Evolutionary conservation across 2,797 vertebrate genomes (phyloP).

Genomic region (Eulemur mongoz): DNA sequence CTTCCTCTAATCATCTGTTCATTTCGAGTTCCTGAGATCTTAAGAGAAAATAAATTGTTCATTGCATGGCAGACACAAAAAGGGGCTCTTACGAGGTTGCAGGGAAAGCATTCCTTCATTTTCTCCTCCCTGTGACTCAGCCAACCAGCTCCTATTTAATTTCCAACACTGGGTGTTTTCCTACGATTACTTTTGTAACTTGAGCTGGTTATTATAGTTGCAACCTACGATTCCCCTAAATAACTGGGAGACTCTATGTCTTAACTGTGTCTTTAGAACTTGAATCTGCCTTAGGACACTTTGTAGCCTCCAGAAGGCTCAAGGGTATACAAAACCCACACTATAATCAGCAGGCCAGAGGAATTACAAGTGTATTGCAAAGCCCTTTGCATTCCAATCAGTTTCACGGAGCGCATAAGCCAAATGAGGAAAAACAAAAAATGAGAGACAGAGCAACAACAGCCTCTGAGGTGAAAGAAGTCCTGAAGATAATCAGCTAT

Average conservation of each 20-base stretch:
- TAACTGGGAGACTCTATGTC: not conserved
- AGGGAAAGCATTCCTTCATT: not conserved
- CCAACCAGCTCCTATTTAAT: not conserved
- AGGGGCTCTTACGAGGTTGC: not conserved
- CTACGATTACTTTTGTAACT: conserved; percentile 35
- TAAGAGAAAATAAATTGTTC: not conserved
- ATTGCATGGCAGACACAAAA: not conserved
- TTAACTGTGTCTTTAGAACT: conserved; percentile 33
- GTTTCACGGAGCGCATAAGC: not conserved
- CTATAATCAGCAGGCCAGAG: not conserved
- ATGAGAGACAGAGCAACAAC: not conserved
- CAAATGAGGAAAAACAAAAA: not conserved
- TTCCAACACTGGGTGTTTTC: conserved; percentile 27
- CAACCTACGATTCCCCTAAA: conserved; percentile 62
- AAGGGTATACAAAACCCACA: not conserved
- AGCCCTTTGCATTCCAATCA: not conserved
- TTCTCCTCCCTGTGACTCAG: not conserved
- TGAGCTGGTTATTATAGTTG: conserved; percentile 32
- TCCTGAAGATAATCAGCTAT: not conserved
- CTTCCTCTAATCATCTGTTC: not conserved
- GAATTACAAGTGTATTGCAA: not conserved
- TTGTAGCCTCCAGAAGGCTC: not conserved
- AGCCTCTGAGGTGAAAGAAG: not conserved
- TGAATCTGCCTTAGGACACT: conserved; percentile 43
- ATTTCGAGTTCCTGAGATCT: not conserved